Conservation (phyloP, 2,888 invertebrate species). For the Ectemnius continuus region DNA sequence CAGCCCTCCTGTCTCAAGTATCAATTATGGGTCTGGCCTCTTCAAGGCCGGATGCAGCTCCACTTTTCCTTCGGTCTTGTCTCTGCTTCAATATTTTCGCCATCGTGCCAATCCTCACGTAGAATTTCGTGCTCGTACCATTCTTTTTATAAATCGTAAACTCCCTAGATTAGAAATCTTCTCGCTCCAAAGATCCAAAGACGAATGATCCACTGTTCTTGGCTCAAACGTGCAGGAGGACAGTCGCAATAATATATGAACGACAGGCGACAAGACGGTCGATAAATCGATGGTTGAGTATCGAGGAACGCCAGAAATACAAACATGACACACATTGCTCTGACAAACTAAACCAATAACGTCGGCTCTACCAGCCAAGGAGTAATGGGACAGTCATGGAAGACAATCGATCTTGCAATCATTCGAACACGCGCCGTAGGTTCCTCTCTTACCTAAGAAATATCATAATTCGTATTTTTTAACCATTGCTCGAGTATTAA, state of each 20-base stretch:
- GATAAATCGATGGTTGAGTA: slow-evolving; percentile 20
- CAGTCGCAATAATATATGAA: background rate
- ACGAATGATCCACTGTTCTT: slow-evolving; percentile 4
- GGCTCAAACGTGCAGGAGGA: slow-evolving; percentile 4
- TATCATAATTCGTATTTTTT: too few species aligned
- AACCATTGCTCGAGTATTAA: too few species aligned
- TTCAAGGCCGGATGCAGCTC: background rate
- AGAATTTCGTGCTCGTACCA: too few species aligned
- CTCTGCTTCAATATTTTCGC: background rate
- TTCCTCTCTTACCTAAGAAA: too few species aligned
- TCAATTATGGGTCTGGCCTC: slow-evolving; percentile 7
- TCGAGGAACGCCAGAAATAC: background rate
- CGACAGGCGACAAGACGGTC: slow-evolving; percentile 3
- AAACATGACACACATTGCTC: background rate
- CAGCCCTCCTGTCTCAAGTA: slow-evolving; percentile 3
- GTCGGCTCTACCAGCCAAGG: background rate
- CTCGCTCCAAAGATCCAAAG: background rate
- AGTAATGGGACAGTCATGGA: slow-evolving; percentile 13
- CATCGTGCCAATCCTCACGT: too few species aligned
- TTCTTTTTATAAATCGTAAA: too few species aligned
- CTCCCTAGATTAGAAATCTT: background rate
- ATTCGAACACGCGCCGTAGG: background rate
- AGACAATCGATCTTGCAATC: slow-evolving; percentile 27
- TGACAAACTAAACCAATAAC: background rate
- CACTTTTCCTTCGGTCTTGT: slow-evolving; percentile 1